Conservation (phyloP, 2,888 invertebrate species). For the Dicyrtoma fusca region DNA sequence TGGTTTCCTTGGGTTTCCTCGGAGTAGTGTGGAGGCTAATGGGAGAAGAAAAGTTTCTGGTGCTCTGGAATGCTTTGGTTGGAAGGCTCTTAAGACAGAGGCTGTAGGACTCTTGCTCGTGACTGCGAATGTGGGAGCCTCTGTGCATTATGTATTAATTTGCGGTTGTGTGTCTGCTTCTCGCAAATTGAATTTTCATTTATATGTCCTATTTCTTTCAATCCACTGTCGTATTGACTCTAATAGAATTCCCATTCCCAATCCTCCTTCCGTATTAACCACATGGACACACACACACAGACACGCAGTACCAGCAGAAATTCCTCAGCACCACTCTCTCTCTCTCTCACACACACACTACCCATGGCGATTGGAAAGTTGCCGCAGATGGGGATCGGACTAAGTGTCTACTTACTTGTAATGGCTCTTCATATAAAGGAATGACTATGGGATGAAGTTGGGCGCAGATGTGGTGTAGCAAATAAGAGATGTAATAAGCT, state of each 20-base stretch:
- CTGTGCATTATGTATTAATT: conserved; percentile 5
- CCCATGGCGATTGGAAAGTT: background rate
- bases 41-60: conserved; percentile 12
- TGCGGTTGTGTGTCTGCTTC: conserved; percentile 7
- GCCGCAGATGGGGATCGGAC: background rate
- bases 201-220: too few species aligned
- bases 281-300: too few species aligned
- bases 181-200: conserved; percentile 19
- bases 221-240: background rate
- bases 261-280: too few species aligned
- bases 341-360: background rate
- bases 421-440: too few species aligned
- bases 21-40: background rate
- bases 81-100: background rate
- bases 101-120: too few species aligned
- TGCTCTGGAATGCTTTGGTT: background rate
- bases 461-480: background rate
- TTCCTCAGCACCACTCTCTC: background rate
- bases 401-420: too few species aligned
- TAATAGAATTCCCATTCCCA: conserved; percentile 6
- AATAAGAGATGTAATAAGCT: background rate
- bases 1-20: background rate
- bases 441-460: background rate
- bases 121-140: background rate
- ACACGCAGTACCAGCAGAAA: too few species aligned